Percentiles rank a stretch among this genome's conserved stretches.
Conservation (phyloP, 1,140 invertebrate species). For the Zaprionus lachaisei region DNA sequence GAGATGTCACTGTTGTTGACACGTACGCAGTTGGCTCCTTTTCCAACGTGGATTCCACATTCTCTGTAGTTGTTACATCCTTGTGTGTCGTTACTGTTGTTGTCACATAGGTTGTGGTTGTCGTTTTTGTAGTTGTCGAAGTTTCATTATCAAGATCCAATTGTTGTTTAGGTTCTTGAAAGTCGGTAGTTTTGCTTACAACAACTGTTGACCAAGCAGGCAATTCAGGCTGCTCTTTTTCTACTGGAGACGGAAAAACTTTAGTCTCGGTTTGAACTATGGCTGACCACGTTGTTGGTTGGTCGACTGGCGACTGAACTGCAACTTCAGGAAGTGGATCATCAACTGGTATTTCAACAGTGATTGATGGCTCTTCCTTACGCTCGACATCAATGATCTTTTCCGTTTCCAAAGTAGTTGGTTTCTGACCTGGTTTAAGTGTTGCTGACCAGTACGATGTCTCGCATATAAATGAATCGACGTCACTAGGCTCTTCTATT, state of each 20-base stretch:
- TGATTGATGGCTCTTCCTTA: slow-evolving; percentile 36
- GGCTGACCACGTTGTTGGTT: slow-evolving; percentile 82
- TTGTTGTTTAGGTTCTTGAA: slow-evolving; percentile 68
- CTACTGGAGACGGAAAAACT: slow-evolving; percentile 56
- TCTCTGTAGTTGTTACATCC: slow-evolving; percentile 40
- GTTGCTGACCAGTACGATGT: slow-evolving; percentile 82
- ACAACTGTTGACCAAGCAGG: slow-evolving; percentile 73
- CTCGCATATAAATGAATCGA: slow-evolving; percentile 68
- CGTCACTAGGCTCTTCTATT: slow-evolving; percentile 19
- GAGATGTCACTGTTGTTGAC: slow-evolving; percentile 65
- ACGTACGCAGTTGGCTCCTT: slow-evolving; percentile 57
- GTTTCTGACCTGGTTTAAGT: slow-evolving; percentile 58
- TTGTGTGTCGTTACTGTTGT: slow-evolving; percentile 74
- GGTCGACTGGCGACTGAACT: slow-evolving; percentile 74
- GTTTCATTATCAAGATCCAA: slow-evolving; percentile 19
- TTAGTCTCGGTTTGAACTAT: slow-evolving; percentile 75
- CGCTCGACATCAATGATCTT: slow-evolving; percentile 10
- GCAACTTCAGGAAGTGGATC: slow-evolving; percentile 48
- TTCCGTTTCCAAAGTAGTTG: slow-evolving; percentile 6
- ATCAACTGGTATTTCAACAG: slow-evolving; percentile 51
- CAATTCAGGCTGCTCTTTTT: neutral
- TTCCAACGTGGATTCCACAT: slow-evolving; percentile 2
- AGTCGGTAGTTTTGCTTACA: slow-evolving; percentile 74
- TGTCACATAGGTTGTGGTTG: slow-evolving; percentile 72
- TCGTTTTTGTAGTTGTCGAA: slow-evolving; percentile 32